phyloP scores from a whole-genome alignment of 2,888 invertebrate genomes.

The Cryptus viduatorius region DNA sequence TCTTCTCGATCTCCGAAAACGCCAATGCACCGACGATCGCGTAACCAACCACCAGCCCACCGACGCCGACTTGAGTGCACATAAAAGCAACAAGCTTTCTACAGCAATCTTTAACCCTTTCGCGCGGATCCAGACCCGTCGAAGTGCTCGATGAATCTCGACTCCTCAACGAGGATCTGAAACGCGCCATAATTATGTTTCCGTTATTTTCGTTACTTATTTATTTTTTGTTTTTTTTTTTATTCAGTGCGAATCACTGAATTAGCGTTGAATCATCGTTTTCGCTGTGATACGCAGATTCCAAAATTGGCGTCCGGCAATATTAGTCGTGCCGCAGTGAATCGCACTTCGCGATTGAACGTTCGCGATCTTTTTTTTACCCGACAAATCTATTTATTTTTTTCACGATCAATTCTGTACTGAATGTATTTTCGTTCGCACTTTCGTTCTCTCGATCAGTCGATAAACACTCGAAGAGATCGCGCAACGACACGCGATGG shows the following conservation, averaged over 20 bases:
- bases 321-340: too few species aligned
- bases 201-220: not conserved
- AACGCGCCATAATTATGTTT: conserved; percentile 74
- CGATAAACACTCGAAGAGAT: not conserved
- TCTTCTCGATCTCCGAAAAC: conserved; percentile 92
- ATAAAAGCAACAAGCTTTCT: conserved; percentile 95
- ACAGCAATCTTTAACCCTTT: conserved; percentile 93
- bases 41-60: conserved; percentile 94
- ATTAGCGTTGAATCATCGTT: not conserved
- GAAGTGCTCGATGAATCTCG: conserved; percentile 89
- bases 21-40: conserved; percentile 94
- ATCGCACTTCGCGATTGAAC: not conserved
- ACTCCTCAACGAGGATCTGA: conserved; percentile 88
- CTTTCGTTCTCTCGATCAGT: not conserved
- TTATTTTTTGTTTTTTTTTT: conserved; percentile 11
- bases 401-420: not conserved
- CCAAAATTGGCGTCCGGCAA: not conserved
- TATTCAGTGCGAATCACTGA: not conserved
- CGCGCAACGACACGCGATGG: conserved; percentile 13
- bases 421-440: not conserved
- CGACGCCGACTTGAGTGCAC: conserved; percentile 95
- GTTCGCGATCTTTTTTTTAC: not conserved
- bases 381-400: not conserved
- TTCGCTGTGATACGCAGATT: not conserved
- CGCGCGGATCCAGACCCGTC: conserved; percentile 89